Percentiles rank a stretch among this genome's conserved stretches.
These are phyloP conservation scores for Sebastes itinus DNA, from an alignment of 2,797 vertebrate genomes.

Conservation along the genomic window DNA sequence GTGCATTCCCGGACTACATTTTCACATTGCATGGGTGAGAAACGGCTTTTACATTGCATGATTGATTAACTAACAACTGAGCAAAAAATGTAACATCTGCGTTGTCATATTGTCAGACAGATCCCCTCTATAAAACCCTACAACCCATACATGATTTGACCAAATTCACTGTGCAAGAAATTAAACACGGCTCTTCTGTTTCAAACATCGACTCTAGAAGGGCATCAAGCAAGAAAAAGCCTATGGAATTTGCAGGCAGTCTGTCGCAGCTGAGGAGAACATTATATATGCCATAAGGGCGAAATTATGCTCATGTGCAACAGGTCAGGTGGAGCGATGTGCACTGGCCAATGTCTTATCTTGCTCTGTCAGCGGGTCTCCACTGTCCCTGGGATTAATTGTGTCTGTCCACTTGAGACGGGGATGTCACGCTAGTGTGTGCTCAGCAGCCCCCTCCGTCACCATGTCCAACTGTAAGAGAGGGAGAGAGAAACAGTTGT, in stretches of 20 bases:
- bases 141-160: not conserved
- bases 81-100: not conserved
- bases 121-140: not conserved
- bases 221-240: not conserved
- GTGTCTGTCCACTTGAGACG: conserved; percentile 70
- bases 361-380: conserved; percentile 72
- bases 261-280: not conserved
- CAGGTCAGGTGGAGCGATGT: conserved; percentile 56
- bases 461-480: conserved; percentile 23
- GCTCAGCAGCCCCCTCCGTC: conserved; percentile 35
- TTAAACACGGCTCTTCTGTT: not conserved
- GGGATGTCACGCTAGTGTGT: conserved; percentile 60
- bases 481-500: conserved; percentile 11
- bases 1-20: too few species aligned
- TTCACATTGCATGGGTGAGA: too few species aligned
- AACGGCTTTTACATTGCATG: not conserved
- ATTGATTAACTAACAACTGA: conserved; percentile 20
- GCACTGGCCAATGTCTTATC: conserved; percentile 71
- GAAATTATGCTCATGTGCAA: conserved; percentile 57
- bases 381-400: conserved; percentile 73
- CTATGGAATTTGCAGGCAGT: conserved; percentile 1
- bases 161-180: conserved; percentile 16
- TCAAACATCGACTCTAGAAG: not conserved
- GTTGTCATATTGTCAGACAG: not conserved
- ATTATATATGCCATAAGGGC: conserved; percentile 48